Conservation (phyloP, 2,888 invertebrate species). For the Euzetes globulus region DNA sequence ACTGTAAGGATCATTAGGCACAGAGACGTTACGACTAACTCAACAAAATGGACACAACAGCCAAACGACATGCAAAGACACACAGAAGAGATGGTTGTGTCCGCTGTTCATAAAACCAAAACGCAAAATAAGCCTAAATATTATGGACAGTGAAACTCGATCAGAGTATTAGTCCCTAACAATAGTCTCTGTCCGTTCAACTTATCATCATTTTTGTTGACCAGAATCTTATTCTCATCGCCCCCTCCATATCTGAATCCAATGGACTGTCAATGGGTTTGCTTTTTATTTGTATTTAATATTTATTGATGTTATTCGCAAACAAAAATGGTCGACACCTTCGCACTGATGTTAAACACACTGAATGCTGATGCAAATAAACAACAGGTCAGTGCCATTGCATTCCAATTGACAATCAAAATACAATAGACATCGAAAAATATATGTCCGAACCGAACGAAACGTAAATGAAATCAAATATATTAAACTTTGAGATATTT, state of each 20-base stretch:
- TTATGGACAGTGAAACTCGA: constrained; percentile 16
- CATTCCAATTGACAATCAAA: background rate
- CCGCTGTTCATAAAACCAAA: no score
- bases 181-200: background rate
- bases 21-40: constrained; percentile 10
- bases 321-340: constrained; percentile 10
- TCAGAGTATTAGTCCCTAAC: background rate
- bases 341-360: background rate
- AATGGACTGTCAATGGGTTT: background rate
- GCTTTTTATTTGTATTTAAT: constrained; percentile 3
- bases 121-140: constrained; percentile 18
- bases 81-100: background rate
- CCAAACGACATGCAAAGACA: constrained; percentile 14
- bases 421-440: background rate
- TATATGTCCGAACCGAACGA: background rate
- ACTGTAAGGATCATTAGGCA: constrained; percentile 30
- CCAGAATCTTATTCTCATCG: background rate
- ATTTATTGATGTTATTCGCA: constrained; percentile 11
- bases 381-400: constrained; percentile 18
- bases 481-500: no score
- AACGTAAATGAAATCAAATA: background rate
- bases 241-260: background rate
- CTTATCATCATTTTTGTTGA: constrained; percentile 14
- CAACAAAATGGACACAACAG: constrained; percentile 21
- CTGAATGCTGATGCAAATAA: background rate